These are phyloP conservation scores for Brachionus sp. DNA, from an alignment of 1,140 invertebrate genomes.

Conservation along the genomic window DNA sequence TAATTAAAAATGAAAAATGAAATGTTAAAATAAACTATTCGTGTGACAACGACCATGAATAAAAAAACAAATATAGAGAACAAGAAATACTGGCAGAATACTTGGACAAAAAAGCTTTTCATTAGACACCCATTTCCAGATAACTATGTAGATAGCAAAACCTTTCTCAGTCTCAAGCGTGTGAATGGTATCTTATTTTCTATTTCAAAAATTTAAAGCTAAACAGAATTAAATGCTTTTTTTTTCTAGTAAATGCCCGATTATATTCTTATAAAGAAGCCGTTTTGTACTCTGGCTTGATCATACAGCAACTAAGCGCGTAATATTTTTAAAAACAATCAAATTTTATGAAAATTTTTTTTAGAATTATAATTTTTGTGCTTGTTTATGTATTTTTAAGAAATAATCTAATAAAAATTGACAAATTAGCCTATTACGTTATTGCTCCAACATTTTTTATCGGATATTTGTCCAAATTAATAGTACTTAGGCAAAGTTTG, in stretches of 20 bases:
- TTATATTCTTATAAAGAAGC: conserved; percentile 69
- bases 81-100: background rate
- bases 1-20: background rate
- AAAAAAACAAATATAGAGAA: background rate
- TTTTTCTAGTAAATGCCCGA: conserved; percentile 65
- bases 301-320: conserved; percentile 65
- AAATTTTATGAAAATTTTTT: conserved; percentile 27
- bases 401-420: conserved; percentile 42
- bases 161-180: conserved; percentile 76
- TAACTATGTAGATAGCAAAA: conserved; percentile 77
- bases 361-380: conserved; percentile 48
- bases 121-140: conserved; percentile 70
- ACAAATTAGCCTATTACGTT: conserved; percentile 28
- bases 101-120: conserved; percentile 28
- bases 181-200: conserved; percentile 67
- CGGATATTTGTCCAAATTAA: conserved; percentile 48
- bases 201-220: background rate
- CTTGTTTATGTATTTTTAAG: conserved; percentile 47
- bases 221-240: too few species aligned
- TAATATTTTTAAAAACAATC: background rate
- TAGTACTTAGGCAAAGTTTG: conserved; percentile 50
- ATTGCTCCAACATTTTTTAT: conserved; percentile 36
- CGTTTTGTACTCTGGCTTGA: conserved; percentile 68
- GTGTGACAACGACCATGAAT: background rate
- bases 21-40: background rate